These are phyloP conservation scores for Gorsachius goisagi DNA, from an alignment of 2,113 vertebrate genomes.

Conservation along the genomic window DNA sequence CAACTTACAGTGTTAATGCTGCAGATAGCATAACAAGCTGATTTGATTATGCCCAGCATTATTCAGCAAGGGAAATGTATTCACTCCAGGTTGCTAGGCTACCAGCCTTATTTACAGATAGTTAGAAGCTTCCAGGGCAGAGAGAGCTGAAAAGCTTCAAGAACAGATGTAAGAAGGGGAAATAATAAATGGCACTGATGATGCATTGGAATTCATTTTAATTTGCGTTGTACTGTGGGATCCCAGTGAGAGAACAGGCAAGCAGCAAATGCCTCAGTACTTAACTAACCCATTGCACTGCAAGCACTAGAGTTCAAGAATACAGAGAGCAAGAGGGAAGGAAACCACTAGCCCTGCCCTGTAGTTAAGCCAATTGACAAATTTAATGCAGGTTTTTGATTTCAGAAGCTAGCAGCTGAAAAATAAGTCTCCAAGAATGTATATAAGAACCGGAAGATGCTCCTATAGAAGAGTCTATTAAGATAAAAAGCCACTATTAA, in stretches of 20 bases:
- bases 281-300: neutral
- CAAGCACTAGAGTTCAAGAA: neutral
- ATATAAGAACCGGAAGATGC: neutral
- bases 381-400: neutral
- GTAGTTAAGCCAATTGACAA: neutral
- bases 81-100: slow-evolving; percentile 69
- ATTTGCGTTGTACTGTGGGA: neutral
- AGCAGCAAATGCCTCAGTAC: neutral
- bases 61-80: slow-evolving; percentile 43
- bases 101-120: slow-evolving; percentile 70
- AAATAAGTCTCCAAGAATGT: neutral
- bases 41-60: slow-evolving; percentile 53
- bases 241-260: neutral
- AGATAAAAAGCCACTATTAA: neutral
- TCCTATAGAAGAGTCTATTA: neutral
- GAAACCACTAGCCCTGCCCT: neutral
- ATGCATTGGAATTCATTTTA: neutral
- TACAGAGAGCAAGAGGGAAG: neutral
- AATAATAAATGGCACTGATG: slow-evolving; percentile 29
- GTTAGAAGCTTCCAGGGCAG: slow-evolving; percentile 53
- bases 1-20: neutral
- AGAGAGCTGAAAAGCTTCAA: slow-evolving; percentile 28
- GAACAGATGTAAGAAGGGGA: neutral
- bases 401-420: neutral
- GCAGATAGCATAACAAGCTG: slow-evolving; percentile 25